phyloP scores from a whole-genome alignment of 2,888 invertebrate species.

The Platycheirus rosarum region DNA sequence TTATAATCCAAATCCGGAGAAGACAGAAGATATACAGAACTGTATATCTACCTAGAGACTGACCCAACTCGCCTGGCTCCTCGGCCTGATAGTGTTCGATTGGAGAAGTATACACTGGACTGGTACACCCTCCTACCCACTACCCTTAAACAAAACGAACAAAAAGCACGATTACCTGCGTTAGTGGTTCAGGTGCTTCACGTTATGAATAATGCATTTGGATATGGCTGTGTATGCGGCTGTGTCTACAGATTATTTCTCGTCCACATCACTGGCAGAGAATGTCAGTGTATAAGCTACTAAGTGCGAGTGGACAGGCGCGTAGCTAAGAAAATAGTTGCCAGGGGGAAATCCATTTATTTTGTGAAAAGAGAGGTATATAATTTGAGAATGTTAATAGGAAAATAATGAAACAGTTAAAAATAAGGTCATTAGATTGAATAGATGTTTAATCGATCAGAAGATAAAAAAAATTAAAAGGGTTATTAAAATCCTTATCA shows the following conservation, averaged over 20 bases:
- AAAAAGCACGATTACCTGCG: slow-evolving; percentile 72
- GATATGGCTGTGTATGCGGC: slow-evolving; percentile 49
- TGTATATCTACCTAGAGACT: background rate
- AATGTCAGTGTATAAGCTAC: background rate
- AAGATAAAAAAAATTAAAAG: too few species aligned
- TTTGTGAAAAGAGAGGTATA: too few species aligned
- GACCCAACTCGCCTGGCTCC: slow-evolving; percentile 11
- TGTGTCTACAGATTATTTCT: slow-evolving; percentile 61
- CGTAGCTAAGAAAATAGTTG: too few species aligned
- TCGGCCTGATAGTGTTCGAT: background rate
- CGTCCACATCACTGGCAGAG: slow-evolving; percentile 7
- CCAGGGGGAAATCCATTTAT: too few species aligned
- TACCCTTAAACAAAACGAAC: slow-evolving; percentile 40
- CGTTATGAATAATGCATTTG: slow-evolving; percentile 70
- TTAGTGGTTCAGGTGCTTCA: slow-evolving; percentile 63
- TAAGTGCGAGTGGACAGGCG: background rate
- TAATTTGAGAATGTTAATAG: too few species aligned
- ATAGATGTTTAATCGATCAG: too few species aligned
- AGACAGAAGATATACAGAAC: slow-evolving; percentile 32
- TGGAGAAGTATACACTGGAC: slow-evolving; percentile 28
- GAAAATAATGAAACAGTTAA: too few species aligned
- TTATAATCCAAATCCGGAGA: slow-evolving; percentile 66
- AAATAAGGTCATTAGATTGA: too few species aligned
- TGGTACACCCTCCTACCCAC: too few species aligned
- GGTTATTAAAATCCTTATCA: too few species aligned